Evolutionary conservation across 1,140 invertebrate genomes (phyloP).

Genomic region (Aphelenchoides besseyi): DNA sequence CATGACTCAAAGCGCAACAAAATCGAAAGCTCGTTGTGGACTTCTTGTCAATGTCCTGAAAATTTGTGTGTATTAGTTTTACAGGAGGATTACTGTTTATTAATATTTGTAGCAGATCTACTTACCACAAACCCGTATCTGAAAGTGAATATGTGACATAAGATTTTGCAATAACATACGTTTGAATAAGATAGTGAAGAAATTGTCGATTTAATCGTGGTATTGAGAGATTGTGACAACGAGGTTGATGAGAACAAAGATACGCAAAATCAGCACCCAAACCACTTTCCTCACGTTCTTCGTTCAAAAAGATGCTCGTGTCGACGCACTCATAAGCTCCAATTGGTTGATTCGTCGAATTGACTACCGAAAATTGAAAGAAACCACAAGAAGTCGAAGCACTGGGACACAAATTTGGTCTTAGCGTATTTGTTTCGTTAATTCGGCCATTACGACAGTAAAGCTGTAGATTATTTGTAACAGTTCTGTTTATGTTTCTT

Average conservation of each 20-base stretch:
- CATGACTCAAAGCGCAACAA: slow-evolving; percentile 21
- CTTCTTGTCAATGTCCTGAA: not conserved
- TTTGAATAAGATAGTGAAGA: slow-evolving; percentile 8
- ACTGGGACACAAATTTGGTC: not conserved
- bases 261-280: not conserved
- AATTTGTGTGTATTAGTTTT: too few relatives aligned
- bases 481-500: not conserved
- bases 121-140: too few relatives aligned
- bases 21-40: slow-evolving; percentile 15
- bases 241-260: not conserved
- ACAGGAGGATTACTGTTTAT: too few relatives aligned
- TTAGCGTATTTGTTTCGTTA: not conserved
- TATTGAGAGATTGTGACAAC: not conserved
- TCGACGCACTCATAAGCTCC: slow-evolving; percentile 1
- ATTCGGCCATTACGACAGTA: not conserved
- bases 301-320: not conserved
- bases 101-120: too few relatives aligned
- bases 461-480: not conserved
- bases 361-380: not conserved
- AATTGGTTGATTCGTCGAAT: not conserved
- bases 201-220: slow-evolving; percentile 21
- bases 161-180: too few relatives aligned
- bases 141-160: too few relatives aligned
- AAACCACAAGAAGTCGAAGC: not conserved
- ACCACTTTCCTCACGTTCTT: not conserved